Evolutionary conservation across 2,888 invertebrate species (phyloP), one percentile per base, ranked within the genome.

Genomic region (Netelia inedita): DNA sequence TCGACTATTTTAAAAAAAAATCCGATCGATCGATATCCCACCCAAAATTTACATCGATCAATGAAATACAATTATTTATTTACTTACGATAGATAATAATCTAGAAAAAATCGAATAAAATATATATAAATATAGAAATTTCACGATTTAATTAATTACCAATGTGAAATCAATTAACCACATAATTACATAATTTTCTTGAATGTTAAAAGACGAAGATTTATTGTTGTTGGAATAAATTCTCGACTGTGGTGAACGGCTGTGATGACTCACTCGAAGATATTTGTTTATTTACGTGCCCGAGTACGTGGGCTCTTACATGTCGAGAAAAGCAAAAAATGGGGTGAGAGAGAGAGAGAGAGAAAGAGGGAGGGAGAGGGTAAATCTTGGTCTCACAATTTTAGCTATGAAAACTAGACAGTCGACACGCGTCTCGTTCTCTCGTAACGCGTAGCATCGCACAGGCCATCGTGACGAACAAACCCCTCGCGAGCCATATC

Each of bases 241-340:
- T 23, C 21, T 16, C 28, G 63, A 81, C 73, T 59, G 69, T 19
- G 63, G 66, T 57, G 50, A 79, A 85, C 87, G 88, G 90, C 88
- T 90, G 90, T 75, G 82, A 85, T 74, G 79, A 79, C 88, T 90
- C 90, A 89, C 86, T 78, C 85, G 85, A 85, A 73, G 66, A 87
- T 84, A 79, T 86, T 69, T 88, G 89, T 90, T 90, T 91, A 90
- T 91, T 89, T 90, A 88, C 84, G 86, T 75, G 78, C 78, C 75
- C 82, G 78, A 85, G 83, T 72, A 71, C 73, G 66, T 57, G 61
- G 65, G 74, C 72, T 78, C 75, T 68, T 46, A 50, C 72, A 65
- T 65, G 14, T 63, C 53, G 71, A 53, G 57, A 14, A 71, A 35
- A 35, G 35, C 35, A 46, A 46, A 46, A 65, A 9, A 19, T 46